phyloP scores from a whole-genome alignment of 2,797 vertebrate genomes.

The Cetoscarus ocellatus region DNA sequence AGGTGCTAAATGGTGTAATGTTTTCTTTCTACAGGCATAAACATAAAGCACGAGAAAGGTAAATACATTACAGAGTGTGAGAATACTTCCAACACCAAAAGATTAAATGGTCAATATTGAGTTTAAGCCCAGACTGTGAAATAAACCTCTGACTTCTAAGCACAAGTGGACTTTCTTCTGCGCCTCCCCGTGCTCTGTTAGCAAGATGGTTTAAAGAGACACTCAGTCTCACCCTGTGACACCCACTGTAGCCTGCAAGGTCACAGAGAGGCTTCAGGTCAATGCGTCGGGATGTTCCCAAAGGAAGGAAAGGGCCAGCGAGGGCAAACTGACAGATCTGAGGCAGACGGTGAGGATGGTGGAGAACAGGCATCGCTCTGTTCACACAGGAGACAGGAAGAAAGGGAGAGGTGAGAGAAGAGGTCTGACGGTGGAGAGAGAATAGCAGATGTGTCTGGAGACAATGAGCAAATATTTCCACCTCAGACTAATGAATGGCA shows the following conservation, averaged over 20 bases:
- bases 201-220: constrained; percentile 30
- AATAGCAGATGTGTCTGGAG: constrained; percentile 58
- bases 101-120: background rate
- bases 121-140: background rate
- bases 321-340: constrained; percentile 40
- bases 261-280: constrained; percentile 47
- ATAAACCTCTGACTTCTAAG: background rate
- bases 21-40: background rate
- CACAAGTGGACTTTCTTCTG: background rate
- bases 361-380: constrained; percentile 59
- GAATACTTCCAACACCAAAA: background rate
- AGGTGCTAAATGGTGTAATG: constrained; percentile 3
- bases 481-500: constrained; percentile 8
- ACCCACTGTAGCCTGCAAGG: constrained; percentile 26
- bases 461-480: constrained; percentile 45
- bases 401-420: constrained; percentile 44
- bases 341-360: constrained; percentile 31
- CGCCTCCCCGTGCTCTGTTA: constrained; percentile 5
- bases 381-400: constrained; percentile 51
- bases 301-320: constrained; percentile 17
- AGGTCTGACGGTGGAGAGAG: constrained; percentile 34
- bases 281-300: constrained; percentile 47
- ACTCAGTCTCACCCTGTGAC: constrained; percentile 34
- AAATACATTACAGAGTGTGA: background rate
- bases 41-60: background rate